Evolutionary conservation across 2,797 vertebrate genomes (phyloP).

Genomic region (Alauda arvensis): DNA sequence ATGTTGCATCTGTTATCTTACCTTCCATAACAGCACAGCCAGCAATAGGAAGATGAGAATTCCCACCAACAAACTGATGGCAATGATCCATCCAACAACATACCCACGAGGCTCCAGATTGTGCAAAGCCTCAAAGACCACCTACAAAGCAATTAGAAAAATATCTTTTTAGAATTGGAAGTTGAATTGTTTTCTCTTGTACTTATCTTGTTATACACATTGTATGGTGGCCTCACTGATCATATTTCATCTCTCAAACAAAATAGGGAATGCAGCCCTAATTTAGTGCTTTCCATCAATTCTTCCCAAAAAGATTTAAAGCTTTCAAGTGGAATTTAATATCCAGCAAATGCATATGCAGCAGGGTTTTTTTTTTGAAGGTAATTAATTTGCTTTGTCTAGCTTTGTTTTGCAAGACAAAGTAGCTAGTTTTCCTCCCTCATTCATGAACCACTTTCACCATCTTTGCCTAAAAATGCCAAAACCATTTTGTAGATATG

Average conservation of each 20-base stretch:
- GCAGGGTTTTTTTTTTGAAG: background rate
- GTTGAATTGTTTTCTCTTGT: slow-evolving; percentile 3
- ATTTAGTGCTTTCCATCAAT: background rate
- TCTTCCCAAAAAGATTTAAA: background rate
- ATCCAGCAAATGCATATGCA: background rate
- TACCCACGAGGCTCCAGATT: slow-evolving; percentile 96
- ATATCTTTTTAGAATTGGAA: slow-evolving; percentile 2
- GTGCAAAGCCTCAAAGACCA: slow-evolving; percentile 97
- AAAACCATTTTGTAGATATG: background rate
- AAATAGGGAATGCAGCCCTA: background rate
- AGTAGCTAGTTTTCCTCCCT: background rate
- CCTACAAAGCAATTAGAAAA: slow-evolving; percentile 76
- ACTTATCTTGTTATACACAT: slow-evolving; percentile 18
- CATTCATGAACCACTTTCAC: background rate
- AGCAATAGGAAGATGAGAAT: slow-evolving; percentile 97
- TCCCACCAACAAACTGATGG: slow-evolving; percentile 96
- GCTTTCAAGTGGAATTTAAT: slow-evolving; percentile 8
- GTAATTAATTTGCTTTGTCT: background rate
- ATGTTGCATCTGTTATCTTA: slow-evolving; percentile 67
- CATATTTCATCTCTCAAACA: slow-evolving; percentile 41
- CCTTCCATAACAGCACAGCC: slow-evolving; percentile 98
- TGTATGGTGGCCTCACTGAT: slow-evolving; percentile 1
- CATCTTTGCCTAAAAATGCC: background rate
- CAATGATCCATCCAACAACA: slow-evolving; percentile 98
- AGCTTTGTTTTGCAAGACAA: slow-evolving; percentile 6